Evolutionary conservation across 2,113 vertebrate genomes (phyloP).

Genomic region (mouse (Mus musculus)): DNA sequence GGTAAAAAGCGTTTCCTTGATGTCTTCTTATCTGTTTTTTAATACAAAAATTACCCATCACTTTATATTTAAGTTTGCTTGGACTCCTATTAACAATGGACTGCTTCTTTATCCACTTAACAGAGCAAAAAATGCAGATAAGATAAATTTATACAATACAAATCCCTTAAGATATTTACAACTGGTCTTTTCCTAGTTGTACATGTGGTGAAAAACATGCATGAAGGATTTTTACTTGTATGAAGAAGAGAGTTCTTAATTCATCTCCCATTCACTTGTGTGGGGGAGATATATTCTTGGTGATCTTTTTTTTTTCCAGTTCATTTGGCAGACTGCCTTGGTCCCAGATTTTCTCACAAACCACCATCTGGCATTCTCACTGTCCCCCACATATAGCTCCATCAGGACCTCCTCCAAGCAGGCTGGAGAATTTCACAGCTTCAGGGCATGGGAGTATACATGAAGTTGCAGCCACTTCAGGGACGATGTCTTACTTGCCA

Average conservation of each 20-base stretch:
- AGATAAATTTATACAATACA: conserved; percentile 28
- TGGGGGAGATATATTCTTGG: conserved; percentile 53
- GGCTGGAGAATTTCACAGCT: conserved; percentile 80
- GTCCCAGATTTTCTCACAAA: conserved; percentile 75
- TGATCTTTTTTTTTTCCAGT: conserved; percentile 71
- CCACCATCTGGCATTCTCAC: conserved; percentile 76
- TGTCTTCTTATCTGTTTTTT: conserved; percentile 45
- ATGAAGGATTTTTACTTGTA: conserved; percentile 41
- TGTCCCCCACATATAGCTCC: conserved; percentile 78
- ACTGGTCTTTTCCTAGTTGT: conserved; percentile 45
- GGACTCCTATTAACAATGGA: neutral
- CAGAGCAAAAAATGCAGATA: conserved; percentile 29
- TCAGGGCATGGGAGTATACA: conserved; percentile 60
- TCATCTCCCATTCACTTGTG: conserved; percentile 65
- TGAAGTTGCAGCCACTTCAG: conserved; percentile 68
- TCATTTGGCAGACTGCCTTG: conserved; percentile 66
- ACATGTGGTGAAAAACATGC: neutral
- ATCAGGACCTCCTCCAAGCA: conserved; percentile 75
- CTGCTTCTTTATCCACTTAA: conserved; percentile 19
- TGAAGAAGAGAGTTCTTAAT: conserved; percentile 38
- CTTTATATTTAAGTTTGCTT: conserved; percentile 29
- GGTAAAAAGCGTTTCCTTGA: conserved; percentile 69
- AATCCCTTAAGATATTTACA: neutral
- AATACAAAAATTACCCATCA: conserved; percentile 52
- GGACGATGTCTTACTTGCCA: conserved; percentile 68